A percentile compares a stretch with the other conserved stretches of the same genome.
Conservation (phyloP, 2,888 invertebrate species). For the Oeneis ivallda region DNA sequence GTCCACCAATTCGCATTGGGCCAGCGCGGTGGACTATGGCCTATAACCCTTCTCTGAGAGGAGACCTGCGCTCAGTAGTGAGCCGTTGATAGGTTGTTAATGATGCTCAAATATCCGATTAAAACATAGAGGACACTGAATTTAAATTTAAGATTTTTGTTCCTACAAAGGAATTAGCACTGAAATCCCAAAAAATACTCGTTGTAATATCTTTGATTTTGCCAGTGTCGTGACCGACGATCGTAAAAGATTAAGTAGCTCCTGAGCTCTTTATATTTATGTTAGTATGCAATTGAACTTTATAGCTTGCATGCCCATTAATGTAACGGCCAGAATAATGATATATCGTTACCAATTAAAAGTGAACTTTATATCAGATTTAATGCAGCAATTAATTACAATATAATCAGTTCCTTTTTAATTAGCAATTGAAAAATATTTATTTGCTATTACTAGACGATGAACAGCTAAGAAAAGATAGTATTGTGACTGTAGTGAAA, state of each 20-base stretch:
- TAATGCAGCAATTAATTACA: slow-evolving; percentile 27
- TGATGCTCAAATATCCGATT: no score
- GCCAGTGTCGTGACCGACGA: slow-evolving; percentile 29
- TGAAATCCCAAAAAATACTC: no score
- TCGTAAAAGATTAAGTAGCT: slow-evolving; percentile 35
- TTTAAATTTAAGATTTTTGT: no score
- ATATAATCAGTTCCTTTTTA: slow-evolving; percentile 22
- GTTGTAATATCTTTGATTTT: slow-evolving; percentile 9
- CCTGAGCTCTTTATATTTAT: slow-evolving; percentile 38
- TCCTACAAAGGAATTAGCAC: no score
- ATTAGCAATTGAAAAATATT: not conserved
- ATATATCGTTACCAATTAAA: slow-evolving; percentile 41
- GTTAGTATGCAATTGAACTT: slow-evolving; percentile 42
- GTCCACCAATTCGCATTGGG: no score
- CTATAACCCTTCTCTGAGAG: no score
- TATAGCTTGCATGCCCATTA: slow-evolving; percentile 43
- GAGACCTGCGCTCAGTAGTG: no score
- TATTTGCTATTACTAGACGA: not conserved
- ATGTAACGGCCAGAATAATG: slow-evolving; percentile 42
- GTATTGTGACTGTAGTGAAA: not conserved
- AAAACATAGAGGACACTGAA: no score
- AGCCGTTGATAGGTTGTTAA: no score
- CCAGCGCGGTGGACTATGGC: no score
- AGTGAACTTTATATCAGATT: slow-evolving; percentile 40
- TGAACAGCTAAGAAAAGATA: no score